Percentiles rank a stretch among this genome's conserved stretches.
phyloP scores from a whole-genome alignment of 2,888 invertebrate genomes.

The Stratiomys singularior region DNA sequence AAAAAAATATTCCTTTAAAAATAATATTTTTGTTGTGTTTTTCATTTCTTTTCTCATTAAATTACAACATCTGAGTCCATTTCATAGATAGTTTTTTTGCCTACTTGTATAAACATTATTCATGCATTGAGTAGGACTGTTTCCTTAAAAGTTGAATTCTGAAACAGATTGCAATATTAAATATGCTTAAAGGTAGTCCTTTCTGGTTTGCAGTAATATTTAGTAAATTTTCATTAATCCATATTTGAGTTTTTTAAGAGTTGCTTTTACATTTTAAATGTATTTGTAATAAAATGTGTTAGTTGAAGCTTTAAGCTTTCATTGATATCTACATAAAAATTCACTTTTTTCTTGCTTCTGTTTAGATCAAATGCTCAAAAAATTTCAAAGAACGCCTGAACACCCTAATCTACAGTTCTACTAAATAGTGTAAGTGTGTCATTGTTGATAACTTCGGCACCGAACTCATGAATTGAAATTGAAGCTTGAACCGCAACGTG shows the following conservation, averaged over 20 bases:
- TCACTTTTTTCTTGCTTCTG: background rate
- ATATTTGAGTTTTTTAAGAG: background rate
- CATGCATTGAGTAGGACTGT: background rate
- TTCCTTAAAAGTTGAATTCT: background rate
- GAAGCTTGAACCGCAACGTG: background rate
- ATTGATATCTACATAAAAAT: conserved; percentile 11
- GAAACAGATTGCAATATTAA: background rate
- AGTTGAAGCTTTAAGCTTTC: background rate
- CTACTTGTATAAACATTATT: too few relatives aligned
- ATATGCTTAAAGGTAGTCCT: background rate
- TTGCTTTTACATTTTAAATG: conserved; percentile 1
- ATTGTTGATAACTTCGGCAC: background rate
- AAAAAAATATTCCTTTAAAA: conserved; percentile 49
- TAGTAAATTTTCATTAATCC: background rate
- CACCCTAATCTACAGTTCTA: background rate
- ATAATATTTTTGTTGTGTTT: conserved; percentile 41
- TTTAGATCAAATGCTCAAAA: background rate
- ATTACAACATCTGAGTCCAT: conserved; percentile 26
- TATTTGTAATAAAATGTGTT: conserved; percentile 21
- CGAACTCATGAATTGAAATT: conserved; percentile 11
- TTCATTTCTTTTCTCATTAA: conserved; percentile 38
- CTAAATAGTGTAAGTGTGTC: background rate
- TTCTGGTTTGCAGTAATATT: background rate
- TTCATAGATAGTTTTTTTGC: background rate
- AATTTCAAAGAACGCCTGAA: background rate